A percentile compares a stretch with the other conserved stretches of the same genome.
phyloP scores from a whole-genome alignment of 1,140 invertebrate genomes.

The Ceratina japonica region DNA sequence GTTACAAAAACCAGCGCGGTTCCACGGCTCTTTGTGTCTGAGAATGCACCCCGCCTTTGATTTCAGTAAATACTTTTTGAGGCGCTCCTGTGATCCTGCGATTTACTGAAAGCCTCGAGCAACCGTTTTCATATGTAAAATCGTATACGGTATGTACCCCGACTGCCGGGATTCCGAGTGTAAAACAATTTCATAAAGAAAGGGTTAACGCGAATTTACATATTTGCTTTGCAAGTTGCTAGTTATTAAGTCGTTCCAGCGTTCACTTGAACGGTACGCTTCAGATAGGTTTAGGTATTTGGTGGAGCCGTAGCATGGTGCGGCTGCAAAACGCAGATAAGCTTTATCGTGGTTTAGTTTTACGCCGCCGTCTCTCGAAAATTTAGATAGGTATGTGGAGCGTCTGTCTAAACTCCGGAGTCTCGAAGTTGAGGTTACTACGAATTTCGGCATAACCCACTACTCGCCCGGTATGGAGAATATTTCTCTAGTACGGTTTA shows the following conservation, averaged over 20 bases:
- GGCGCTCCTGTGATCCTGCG: background rate
- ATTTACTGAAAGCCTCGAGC: background rate
- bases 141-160: too few species aligned
- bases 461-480: background rate
- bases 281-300: slow-evolving; percentile 1
- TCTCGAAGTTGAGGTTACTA: background rate
- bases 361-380: background rate
- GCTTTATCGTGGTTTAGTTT: slow-evolving; percentile 19
- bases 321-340: slow-evolving; percentile 19
- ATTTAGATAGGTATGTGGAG: slow-evolving; percentile 12
- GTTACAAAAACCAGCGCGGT: too few species aligned
- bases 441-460: background rate
- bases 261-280: background rate
- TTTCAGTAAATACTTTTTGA: too few species aligned
- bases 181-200: too few species aligned
- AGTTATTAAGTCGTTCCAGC: too few species aligned
- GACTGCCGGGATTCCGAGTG: too few species aligned
- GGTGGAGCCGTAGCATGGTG: background rate
- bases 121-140: too few species aligned
- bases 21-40: background rate
- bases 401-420: background rate
- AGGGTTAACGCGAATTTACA: too few species aligned
- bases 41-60: too few species aligned
- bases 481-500: too few species aligned
- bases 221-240: too few species aligned